phyloP scores from a whole-genome alignment of 23 tunicate species.

The Ciona savignyi region DNA sequence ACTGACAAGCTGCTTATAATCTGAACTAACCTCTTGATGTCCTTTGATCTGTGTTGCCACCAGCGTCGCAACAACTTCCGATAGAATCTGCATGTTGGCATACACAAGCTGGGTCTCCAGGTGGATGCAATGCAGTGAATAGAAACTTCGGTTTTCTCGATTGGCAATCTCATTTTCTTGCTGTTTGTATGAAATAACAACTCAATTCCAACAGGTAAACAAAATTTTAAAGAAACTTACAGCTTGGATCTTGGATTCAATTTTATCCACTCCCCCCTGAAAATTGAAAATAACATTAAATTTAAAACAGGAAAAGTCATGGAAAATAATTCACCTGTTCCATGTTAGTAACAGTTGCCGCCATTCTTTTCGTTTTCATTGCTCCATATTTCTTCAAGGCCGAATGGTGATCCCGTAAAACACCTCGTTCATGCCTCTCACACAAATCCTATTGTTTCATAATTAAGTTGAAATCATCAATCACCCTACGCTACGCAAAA shows the following conservation, averaged over 20 bases:
- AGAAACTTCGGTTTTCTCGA: conserved; percentile 77
- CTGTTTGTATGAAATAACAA: conserved; percentile 44
- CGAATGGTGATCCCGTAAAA: conserved; percentile 79
- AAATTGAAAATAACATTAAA: too few relatives aligned
- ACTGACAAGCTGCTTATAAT: neutral
- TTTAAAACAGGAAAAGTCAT: too few relatives aligned
- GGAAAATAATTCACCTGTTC: conserved; percentile 56
- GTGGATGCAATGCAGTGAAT: conserved; percentile 90
- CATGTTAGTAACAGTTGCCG: conserved; percentile 76
- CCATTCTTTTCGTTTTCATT: conserved; percentile 88
- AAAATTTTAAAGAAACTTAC: conserved; percentile 35
- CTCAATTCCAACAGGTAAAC: too few relatives aligned
- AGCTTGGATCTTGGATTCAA: conserved; percentile 82
- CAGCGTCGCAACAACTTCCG: conserved; percentile 72
- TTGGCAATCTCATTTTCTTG: conserved; percentile 84
- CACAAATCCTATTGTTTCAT: conserved; percentile 93
- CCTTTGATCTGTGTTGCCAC: conserved; percentile 87
- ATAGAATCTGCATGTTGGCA: conserved; percentile 65
- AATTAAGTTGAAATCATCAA: too few relatives aligned
- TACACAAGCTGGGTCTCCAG: conserved; percentile 83
- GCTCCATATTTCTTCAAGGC: conserved; percentile 92
- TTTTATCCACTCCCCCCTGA: conserved; percentile 88
- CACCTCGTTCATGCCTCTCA: conserved; percentile 88
- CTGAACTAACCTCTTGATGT: conserved; percentile 62
- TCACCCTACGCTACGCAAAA: too few relatives aligned